phyloP scores from a whole-genome alignment of 2,797 vertebrate genomes.

The Urophycis tenuis region DNA sequence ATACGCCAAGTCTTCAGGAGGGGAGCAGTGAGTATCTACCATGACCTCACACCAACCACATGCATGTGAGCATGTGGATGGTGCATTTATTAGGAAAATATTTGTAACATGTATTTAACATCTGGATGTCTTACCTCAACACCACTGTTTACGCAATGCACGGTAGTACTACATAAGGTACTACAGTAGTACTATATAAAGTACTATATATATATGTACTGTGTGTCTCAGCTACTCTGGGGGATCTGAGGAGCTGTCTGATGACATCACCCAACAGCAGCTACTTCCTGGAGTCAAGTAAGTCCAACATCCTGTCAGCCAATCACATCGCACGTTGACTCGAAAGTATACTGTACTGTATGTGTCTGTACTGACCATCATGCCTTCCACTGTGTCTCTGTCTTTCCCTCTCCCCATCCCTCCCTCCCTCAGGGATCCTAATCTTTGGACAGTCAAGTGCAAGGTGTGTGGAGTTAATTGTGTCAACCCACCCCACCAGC shows the following conservation, averaged over 20 bases:
- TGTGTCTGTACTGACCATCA: neutral
- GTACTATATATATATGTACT: neutral
- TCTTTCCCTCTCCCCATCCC: slow-evolving; percentile 8
- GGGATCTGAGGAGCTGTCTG: slow-evolving; percentile 88
- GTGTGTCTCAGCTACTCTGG: slow-evolving; percentile 72
- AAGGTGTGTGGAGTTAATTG: slow-evolving; percentile 69
- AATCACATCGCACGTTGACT: neutral
- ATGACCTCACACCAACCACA: neutral
- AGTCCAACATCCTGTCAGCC: slow-evolving; percentile 31
- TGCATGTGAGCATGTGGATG: too few relatives aligned
- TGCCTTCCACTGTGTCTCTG: too few relatives aligned
- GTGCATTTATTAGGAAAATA: too few relatives aligned
- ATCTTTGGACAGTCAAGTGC: slow-evolving; percentile 93
- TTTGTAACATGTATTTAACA: too few relatives aligned
- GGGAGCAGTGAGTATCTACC: slow-evolving; percentile 80
- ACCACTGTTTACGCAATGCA: too few relatives aligned
- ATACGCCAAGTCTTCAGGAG: slow-evolving; percentile 86
- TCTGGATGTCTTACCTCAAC: too few relatives aligned
- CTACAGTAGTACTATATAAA: neutral
- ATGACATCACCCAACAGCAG: slow-evolving; percentile 96
- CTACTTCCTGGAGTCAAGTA: slow-evolving; percentile 96
- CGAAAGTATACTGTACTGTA: neutral
- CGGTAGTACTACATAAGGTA: too few relatives aligned
- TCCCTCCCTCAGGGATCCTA: slow-evolving; percentile 77
- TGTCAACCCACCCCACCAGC: too few relatives aligned